Conservation (phyloP, 2,797 vertebrate genomes). For the Phataginus tetradactyla region DNA sequence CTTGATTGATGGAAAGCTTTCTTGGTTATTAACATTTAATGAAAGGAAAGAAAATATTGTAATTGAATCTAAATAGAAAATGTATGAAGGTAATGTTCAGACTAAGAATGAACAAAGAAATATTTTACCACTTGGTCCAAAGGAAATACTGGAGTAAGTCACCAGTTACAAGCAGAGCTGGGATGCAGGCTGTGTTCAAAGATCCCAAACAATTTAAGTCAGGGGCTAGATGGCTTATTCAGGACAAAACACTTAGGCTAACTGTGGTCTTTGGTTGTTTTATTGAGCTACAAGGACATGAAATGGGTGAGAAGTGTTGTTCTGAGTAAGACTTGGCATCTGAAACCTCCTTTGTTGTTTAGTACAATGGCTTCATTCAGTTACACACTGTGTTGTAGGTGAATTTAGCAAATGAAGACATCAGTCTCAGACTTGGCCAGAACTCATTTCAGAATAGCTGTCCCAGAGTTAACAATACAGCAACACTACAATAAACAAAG, state of each 20-base stretch:
- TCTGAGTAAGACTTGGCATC: not conserved
- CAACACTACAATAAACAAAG: not conserved
- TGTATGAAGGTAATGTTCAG: not conserved
- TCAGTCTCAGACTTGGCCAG: not conserved
- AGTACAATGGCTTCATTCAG: not conserved
- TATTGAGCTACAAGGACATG: not conserved
- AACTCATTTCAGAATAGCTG: not conserved
- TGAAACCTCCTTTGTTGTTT: conserved; percentile 32
- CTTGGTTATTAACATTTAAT: not conserved
- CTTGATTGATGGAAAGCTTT: not conserved
- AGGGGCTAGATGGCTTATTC: not conserved
- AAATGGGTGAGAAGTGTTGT: not conserved
- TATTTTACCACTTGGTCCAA: not conserved
- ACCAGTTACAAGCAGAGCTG: not conserved
- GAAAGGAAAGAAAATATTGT: not conserved
- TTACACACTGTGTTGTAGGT: not conserved
- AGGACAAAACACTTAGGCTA: not conserved
- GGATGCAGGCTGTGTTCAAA: not conserved
- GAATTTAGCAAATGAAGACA: conserved; percentile 38
- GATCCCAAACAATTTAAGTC: not conserved
- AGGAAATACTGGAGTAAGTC: not conserved
- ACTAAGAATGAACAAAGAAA: not conserved
- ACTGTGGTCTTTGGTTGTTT: not conserved
- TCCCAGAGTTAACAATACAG: not conserved
- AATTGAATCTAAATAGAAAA: not conserved